Conservation (phyloP, 2,888 invertebrate genomes). For the Drosophila lutescens region DNA sequence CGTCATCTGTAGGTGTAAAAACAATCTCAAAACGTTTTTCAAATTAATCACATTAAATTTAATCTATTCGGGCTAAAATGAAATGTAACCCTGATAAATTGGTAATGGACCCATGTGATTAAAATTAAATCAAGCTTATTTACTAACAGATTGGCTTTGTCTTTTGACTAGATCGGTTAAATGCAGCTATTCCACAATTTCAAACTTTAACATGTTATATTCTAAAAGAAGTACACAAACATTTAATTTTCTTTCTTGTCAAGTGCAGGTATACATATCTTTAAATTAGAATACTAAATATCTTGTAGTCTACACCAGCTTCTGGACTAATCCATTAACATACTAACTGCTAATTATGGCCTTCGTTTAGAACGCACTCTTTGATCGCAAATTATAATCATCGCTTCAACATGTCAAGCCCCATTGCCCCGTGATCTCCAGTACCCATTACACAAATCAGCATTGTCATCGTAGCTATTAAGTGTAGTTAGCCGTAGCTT, state of each 20-base stretch:
- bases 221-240: not conserved
- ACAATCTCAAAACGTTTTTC: not conserved
- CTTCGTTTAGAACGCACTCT: slow-evolving; percentile 7
- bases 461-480: slow-evolving; percentile 57
- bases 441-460: slow-evolving; percentile 32
- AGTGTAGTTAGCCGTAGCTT: slow-evolving; percentile 43
- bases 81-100: not conserved
- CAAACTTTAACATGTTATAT: not conserved
- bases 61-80: not conserved
- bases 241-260: not conserved
- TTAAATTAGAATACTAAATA: not conserved
- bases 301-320: slow-evolving; percentile 9
- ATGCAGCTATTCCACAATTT: not conserved
- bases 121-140: not conserved
- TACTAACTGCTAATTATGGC: slow-evolving; percentile 8
- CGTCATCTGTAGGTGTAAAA: not conserved
- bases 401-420: slow-evolving; percentile 45
- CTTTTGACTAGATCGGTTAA: too few relatives aligned
- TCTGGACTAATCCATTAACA: slow-evolving; percentile 40
- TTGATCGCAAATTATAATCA: slow-evolving; percentile 11
- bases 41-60: not conserved
- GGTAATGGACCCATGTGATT: not conserved
- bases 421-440: slow-evolving; percentile 49
- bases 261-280: not conserved
- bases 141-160: not conserved